phyloP scores from a whole-genome alignment of 2,888 invertebrate genomes.

The Clepsis dumicolana region DNA sequence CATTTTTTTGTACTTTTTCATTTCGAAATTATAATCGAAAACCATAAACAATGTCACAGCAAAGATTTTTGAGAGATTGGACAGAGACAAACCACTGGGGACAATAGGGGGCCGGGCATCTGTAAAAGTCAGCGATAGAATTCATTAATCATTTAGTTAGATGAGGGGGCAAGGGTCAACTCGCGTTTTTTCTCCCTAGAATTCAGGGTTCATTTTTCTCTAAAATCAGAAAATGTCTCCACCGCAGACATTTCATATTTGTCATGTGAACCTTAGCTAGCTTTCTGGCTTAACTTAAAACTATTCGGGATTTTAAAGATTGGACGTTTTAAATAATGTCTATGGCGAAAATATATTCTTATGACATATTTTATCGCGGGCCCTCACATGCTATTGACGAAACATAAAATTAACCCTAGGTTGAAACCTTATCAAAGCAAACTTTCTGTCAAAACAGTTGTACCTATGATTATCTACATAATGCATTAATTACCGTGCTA shows the following conservation, averaged over 20 bases:
- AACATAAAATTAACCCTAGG: too few relatives aligned
- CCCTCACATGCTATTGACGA: too few relatives aligned
- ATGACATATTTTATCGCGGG: too few relatives aligned
- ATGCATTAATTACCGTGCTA: too few relatives aligned
- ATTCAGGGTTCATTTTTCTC: slow-evolving; percentile 9
- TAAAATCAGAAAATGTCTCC: slow-evolving; percentile 10
- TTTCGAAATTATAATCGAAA: neutral
- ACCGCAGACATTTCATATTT: slow-evolving; percentile 9
- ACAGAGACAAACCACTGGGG: slow-evolving; percentile 1
- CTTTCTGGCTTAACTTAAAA: neutral
- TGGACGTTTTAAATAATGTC: neutral
- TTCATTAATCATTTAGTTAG: slow-evolving; percentile 37
- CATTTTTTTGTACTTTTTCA: too few relatives aligned
- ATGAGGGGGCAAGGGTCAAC: slow-evolving; percentile 32
- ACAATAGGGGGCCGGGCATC: slow-evolving; percentile 21
- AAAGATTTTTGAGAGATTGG: slow-evolving; percentile 11
- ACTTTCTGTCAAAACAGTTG: too few relatives aligned
- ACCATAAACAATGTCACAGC: slow-evolving; percentile 3
- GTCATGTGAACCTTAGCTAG: neutral
- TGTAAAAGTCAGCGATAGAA: slow-evolving; percentile 31
- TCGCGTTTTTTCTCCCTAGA: slow-evolving; percentile 26
- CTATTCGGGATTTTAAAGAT: neutral
- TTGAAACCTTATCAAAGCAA: too few relatives aligned
- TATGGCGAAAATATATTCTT: too few relatives aligned
- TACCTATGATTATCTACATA: too few relatives aligned